A percentile compares a stretch with the other conserved stretches of the same genome.
These are phyloP conservation scores for Zophobas morio DNA, from an alignment of 1,140 invertebrate genomes.

Conservation along the genomic window DNA sequence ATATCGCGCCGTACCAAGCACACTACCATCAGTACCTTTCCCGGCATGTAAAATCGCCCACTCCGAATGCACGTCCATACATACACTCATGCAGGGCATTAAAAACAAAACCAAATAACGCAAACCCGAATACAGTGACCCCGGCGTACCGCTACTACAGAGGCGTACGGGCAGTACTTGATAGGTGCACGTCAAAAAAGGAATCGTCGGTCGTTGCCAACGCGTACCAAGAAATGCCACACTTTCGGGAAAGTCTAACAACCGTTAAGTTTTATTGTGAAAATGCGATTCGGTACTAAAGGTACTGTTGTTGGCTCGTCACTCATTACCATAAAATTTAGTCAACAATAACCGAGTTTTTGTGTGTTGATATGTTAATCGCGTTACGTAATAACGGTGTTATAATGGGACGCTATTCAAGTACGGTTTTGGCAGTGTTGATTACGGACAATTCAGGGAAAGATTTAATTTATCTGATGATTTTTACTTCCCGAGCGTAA, in stretches of 20 bases:
- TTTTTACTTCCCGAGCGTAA: too few species aligned
- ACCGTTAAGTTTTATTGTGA: background rate
- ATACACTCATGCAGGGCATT: conserved; percentile 30
- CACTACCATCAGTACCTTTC: too few species aligned
- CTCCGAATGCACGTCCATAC: conserved; percentile 19
- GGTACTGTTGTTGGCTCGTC: background rate
- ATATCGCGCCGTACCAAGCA: too few species aligned
- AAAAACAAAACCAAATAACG: conserved; percentile 12
- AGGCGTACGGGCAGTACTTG: background rate
- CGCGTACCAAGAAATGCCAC: background rate
- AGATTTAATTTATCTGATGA: too few species aligned
- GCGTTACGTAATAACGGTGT: background rate
- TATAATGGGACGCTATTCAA: background rate
- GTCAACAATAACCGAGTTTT: background rate
- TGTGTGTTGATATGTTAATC: background rate
- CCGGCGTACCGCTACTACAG: background rate
- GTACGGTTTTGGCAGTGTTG: too few species aligned
- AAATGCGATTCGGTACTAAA: background rate
- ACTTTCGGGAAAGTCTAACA: background rate
- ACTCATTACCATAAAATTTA: background rate
- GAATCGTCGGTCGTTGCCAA: background rate
- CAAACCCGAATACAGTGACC: conserved; percentile 16
- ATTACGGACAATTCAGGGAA: too few species aligned
- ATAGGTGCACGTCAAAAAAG: background rate
- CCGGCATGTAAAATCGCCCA: conserved; percentile 15